Evolutionary conservation across 2,113 vertebrate species (phyloP).

Genomic region (Pristiophorus japonicus): DNA sequence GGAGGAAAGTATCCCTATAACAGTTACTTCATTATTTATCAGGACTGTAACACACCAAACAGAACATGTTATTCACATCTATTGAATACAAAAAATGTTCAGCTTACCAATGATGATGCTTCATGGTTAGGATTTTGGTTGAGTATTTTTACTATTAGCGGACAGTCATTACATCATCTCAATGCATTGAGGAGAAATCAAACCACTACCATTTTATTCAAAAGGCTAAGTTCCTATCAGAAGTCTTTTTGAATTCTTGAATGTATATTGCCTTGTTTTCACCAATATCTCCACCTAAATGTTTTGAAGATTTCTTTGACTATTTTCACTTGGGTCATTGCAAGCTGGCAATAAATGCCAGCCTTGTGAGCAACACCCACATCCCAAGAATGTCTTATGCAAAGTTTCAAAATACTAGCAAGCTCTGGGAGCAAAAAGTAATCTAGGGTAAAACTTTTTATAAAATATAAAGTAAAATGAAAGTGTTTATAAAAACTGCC

Average conservation of each 20-base stretch:
- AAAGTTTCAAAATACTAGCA: background rate
- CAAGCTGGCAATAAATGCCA: background rate
- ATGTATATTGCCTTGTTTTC: background rate
- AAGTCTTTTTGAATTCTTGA: background rate
- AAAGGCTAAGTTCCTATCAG: background rate
- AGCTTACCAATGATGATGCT: background rate
- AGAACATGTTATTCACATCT: background rate
- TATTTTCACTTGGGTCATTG: background rate
- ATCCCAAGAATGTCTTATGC: background rate
- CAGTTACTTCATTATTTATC: background rate
- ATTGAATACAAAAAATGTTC: background rate
- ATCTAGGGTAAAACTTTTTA: background rate
- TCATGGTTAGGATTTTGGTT: background rate
- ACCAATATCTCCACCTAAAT: background rate
- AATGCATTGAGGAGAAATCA: background rate
- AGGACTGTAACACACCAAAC: background rate
- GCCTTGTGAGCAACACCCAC: background rate
- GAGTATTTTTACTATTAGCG: background rate
- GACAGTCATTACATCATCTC: background rate
- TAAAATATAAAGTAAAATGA: background rate
- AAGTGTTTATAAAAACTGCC: background rate
- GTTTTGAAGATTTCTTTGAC: background rate
- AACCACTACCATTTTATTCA: background rate
- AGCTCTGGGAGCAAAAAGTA: background rate
- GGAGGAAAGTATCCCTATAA: background rate